Evolutionary conservation across 1,140 invertebrate species (phyloP).

Genomic region (Sogatella furcifera): DNA sequence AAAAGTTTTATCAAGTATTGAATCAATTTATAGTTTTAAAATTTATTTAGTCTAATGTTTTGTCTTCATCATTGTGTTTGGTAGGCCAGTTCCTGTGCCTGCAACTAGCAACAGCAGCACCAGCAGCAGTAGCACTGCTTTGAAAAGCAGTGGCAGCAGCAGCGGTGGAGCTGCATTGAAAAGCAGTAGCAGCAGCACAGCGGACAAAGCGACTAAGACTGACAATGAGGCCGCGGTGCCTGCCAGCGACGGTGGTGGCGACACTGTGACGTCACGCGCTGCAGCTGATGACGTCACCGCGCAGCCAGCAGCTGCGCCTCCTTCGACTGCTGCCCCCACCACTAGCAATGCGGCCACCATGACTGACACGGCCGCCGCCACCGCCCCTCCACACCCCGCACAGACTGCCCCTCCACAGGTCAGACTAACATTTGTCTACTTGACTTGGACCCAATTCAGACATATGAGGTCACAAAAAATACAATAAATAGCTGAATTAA

Average conservation of each 20-base stretch:
- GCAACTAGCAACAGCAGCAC: too few relatives aligned
- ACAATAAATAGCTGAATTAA: too few relatives aligned
- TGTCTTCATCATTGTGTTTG: background rate
- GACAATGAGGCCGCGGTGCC: conserved; percentile 36
- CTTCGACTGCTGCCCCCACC: background rate
- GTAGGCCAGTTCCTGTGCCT: conserved; percentile 27
- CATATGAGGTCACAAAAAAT: too few relatives aligned
- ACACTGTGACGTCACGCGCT: background rate
- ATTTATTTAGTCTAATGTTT: too few relatives aligned
- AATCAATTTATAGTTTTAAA: too few relatives aligned
- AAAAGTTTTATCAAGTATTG: too few relatives aligned
- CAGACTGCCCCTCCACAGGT: background rate
- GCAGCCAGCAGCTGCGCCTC: conserved; percentile 4
- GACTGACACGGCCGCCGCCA: conserved; percentile 33
- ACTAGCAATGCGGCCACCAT: conserved; percentile 18
- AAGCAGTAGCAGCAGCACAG: conserved; percentile 32
- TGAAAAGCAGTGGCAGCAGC: too few relatives aligned
- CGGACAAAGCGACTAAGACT: conserved; percentile 41
- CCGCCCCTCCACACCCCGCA: conserved; percentile 3
- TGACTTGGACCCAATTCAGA: too few relatives aligned
- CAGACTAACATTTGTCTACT: too few relatives aligned
- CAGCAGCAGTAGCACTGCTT: too few relatives aligned
- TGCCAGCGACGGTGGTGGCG: conserved; percentile 23
- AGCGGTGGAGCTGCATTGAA: background rate
- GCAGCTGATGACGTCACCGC: background rate